phyloP scores from a whole-genome alignment of 2,797 vertebrate species.

The Lacerta agilis region DNA sequence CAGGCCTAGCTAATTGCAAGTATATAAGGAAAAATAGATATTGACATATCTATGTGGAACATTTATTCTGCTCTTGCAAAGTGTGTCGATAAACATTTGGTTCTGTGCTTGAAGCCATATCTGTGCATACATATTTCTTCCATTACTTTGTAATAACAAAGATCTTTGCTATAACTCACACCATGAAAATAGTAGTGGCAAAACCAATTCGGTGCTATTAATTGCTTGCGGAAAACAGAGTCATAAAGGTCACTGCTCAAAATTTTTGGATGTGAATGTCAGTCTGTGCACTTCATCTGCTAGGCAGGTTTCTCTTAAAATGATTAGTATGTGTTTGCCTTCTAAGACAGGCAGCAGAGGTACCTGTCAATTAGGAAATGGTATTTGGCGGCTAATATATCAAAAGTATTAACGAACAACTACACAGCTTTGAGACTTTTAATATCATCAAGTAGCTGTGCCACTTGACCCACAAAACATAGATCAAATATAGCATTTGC shows the following conservation, averaged over 20 bases:
- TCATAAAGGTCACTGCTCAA: conserved; percentile 18
- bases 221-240: conserved; percentile 13
- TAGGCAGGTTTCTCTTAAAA: neutral
- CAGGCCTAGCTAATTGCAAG: neutral
- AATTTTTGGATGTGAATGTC: conserved; percentile 8
- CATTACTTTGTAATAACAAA: neutral
- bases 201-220: conserved; percentile 26
- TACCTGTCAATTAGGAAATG: conserved; percentile 8
- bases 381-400: conserved; percentile 11
- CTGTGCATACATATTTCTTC: neutral
- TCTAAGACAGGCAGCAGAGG: neutral
- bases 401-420: conserved; percentile 15
- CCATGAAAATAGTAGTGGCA: neutral
- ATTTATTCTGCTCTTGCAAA: neutral
- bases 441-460: conserved; percentile 48
- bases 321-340: neutral
- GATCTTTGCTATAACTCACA: neutral
- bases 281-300: conserved; percentile 8
- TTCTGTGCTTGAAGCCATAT: neutral
- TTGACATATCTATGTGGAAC: neutral
- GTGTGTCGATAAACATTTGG: neutral
- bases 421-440: conserved; percentile 35
- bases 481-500: conserved; percentile 47
- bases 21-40: neutral
- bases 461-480: conserved; percentile 52